phyloP scores from a whole-genome alignment of 2,797 vertebrate species.

The Tapirus indicus region DNA sequence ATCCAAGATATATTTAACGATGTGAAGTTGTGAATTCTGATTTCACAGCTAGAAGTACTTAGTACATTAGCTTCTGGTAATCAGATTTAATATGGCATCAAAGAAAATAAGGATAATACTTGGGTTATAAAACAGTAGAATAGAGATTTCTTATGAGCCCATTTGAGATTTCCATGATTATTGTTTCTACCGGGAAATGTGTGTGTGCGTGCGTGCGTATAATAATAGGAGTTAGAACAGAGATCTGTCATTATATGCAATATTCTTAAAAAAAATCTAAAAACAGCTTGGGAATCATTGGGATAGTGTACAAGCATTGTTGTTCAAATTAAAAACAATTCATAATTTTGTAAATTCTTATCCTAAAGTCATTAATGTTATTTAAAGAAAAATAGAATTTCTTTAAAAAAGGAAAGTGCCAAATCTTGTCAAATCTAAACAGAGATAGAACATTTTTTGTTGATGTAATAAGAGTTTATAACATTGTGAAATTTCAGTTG shows the following conservation, averaged over 20 bases:
- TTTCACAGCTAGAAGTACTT: neutral
- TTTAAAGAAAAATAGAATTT: neutral
- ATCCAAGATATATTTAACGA: neutral
- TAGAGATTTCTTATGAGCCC: neutral
- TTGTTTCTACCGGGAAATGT: neutral
- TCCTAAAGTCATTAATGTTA: neutral
- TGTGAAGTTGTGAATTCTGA: neutral
- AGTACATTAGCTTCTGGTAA: neutral
- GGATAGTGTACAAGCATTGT: neutral
- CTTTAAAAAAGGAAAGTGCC: neutral
- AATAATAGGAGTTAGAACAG: neutral
- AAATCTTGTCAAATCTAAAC: neutral
- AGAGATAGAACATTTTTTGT: neutral
- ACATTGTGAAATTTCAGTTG: no score
- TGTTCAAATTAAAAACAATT: neutral
- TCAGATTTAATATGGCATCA: neutral
- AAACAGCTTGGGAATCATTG: neutral
- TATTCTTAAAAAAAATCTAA: neutral
- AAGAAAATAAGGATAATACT: neutral
- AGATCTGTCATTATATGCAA: neutral
- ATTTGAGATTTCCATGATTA: neutral
- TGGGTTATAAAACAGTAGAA: neutral
- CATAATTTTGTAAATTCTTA: neutral
- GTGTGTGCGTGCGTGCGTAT: neutral
- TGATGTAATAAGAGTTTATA: no score